Conservation (phyloP, 2,888 invertebrate genomes). For the Stramonita haemastoma region DNA sequence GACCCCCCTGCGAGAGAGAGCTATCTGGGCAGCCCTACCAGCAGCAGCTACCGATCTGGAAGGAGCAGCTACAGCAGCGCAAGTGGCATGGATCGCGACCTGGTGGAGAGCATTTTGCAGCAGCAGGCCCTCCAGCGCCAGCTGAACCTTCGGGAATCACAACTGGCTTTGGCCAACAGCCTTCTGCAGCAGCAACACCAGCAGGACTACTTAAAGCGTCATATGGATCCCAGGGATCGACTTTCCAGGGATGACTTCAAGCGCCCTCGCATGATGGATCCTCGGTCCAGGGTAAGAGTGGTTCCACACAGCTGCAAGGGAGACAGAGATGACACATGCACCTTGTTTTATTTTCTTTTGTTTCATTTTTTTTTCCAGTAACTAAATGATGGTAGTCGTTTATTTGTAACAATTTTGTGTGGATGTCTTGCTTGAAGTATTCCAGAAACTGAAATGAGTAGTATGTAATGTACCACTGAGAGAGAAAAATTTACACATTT, state of each 20-base stretch:
- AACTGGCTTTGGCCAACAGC: constrained; percentile 51
- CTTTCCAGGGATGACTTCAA: constrained; percentile 30
- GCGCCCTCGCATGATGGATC: constrained; percentile 25
- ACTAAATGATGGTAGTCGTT: too few relatives aligned
- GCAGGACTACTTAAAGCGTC: constrained; percentile 34
- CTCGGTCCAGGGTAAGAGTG: constrained; percentile 21
- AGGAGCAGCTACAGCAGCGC: constrained; percentile 17
- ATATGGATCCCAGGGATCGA: constrained; percentile 1
- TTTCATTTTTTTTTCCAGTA: too few relatives aligned
- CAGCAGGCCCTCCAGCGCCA: constrained; percentile 45
- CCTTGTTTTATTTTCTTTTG: too few relatives aligned
- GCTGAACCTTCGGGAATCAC: constrained; percentile 48
- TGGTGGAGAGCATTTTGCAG: constrained; percentile 41
- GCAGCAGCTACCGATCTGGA: constrained; percentile 18
- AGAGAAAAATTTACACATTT: too few relatives aligned
- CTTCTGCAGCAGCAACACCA: constrained; percentile 51
- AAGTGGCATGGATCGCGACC: constrained; percentile 6
- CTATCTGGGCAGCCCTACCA: not conserved
- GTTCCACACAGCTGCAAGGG: too few relatives aligned
- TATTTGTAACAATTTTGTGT: too few relatives aligned
- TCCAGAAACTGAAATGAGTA: too few relatives aligned
- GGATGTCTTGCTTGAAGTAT: too few relatives aligned
- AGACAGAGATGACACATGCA: too few relatives aligned
- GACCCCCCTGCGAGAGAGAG: not conserved
- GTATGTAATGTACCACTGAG: too few relatives aligned